These are phyloP conservation scores for Nothura maculosa DNA, from an alignment of 2,797 vertebrate genomes.

Conservation along the genomic window DNA sequence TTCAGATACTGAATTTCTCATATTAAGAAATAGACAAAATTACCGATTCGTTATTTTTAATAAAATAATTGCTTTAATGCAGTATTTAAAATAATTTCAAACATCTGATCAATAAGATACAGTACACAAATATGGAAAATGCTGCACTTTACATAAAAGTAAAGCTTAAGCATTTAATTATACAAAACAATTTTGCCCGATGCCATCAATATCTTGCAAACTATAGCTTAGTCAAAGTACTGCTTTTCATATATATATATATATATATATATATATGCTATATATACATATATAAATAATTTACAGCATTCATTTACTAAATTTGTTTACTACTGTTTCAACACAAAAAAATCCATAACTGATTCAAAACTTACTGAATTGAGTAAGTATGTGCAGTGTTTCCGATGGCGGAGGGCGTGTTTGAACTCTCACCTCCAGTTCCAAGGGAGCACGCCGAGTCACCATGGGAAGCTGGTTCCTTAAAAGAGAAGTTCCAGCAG, in stretches of 20 bases:
- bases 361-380: constrained; percentile 47
- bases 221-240: constrained; percentile 66
- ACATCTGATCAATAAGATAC: constrained; percentile 79
- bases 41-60: constrained; percentile 70
- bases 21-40: background rate
- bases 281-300: constrained; percentile 74
- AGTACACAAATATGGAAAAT: constrained; percentile 80
- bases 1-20: background rate
- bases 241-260: constrained; percentile 55
- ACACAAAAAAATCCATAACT: constrained; percentile 43
- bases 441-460: constrained; percentile 36
- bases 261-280: constrained; percentile 39
- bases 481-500: constrained; percentile 7
- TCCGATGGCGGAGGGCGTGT: background rate
- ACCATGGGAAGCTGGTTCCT: constrained; percentile 3
- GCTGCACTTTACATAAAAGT: constrained; percentile 84
- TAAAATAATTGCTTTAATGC: constrained; percentile 86
- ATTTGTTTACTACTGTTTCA: constrained; percentile 52
- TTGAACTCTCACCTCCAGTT: background rate
- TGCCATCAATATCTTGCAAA: constrained; percentile 66
- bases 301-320: constrained; percentile 70
- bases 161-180: constrained; percentile 84
- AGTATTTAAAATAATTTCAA: constrained; percentile 83
- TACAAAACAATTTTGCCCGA: constrained; percentile 77
- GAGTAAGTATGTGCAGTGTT: constrained; percentile 38